These are phyloP conservation scores for Parthenolecanium corni DNA, from an alignment of 2,888 invertebrate species.

Conservation along the genomic window DNA sequence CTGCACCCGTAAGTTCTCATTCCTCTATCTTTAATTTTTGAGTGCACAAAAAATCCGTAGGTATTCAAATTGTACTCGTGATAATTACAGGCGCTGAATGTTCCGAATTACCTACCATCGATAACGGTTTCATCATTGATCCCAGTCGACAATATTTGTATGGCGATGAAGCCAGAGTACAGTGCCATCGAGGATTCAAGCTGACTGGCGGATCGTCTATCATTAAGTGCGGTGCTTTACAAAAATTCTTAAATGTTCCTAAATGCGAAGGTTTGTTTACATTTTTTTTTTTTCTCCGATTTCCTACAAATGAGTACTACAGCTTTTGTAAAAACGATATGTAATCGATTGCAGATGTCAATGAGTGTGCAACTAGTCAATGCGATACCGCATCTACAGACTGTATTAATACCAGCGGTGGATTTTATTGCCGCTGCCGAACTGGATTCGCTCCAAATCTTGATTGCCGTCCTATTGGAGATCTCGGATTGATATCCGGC, in stretches of 20 bases:
- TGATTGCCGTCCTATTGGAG: conserved; percentile 81
- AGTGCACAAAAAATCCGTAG: not conserved
- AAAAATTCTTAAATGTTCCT: conserved; percentile 70
- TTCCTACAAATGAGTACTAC: too few relatives aligned
- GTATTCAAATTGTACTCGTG: not conserved
- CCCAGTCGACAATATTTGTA: conserved; percentile 62
- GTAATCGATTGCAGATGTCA: conserved; percentile 51
- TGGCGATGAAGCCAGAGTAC: conserved; percentile 82
- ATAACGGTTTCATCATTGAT: conserved; percentile 79
- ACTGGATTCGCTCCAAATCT: conserved; percentile 71
- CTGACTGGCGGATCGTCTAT: conserved; percentile 66
- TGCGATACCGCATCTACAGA: conserved; percentile 84
- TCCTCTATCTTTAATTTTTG: not conserved
- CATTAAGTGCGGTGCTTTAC: conserved; percentile 71
- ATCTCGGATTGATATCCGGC: conserved; percentile 75
- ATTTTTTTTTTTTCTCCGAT: not conserved
- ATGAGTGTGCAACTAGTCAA: conserved; percentile 78
- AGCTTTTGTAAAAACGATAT: too few relatives aligned
- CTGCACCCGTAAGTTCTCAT: conserved; percentile 54
- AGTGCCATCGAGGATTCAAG: conserved; percentile 82
- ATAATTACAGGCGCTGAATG: conserved; percentile 49
- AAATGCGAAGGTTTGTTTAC: conserved; percentile 61
- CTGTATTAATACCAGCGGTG: conserved; percentile 77
- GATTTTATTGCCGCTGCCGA: conserved; percentile 78
- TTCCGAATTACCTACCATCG: conserved; percentile 62